These are phyloP conservation scores for Accipiter cooperii DNA, from an alignment of 2,113 vertebrate genomes.

Conservation along the genomic window DNA sequence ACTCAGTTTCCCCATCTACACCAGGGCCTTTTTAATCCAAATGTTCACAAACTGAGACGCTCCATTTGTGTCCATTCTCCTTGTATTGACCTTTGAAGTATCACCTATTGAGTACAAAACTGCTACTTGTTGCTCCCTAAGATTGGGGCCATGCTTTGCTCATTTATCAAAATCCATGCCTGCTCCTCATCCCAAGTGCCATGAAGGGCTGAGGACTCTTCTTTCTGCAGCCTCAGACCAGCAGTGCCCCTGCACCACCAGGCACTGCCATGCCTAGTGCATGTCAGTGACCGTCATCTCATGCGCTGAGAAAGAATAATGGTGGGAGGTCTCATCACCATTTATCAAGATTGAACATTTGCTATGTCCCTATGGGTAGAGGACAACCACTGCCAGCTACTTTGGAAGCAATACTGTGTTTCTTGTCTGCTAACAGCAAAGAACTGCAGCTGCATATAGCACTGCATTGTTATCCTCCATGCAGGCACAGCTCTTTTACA, in stretches of 20 bases:
- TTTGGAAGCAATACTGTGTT: not conserved
- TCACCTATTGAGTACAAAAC: not conserved
- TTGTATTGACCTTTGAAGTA: not conserved
- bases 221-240: not conserved
- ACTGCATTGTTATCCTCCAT: not conserved
- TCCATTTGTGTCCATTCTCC: not conserved
- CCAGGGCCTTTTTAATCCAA: not conserved
- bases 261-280: too few relatives aligned
- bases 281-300: not conserved
- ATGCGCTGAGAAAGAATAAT: not conserved
- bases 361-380: not conserved
- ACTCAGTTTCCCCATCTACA: not conserved
- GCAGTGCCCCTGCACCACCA: not conserved
- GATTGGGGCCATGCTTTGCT: not conserved
- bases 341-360: not conserved
- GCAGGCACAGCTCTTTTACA: not conserved
- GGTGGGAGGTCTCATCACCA: not conserved
- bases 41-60: rapidly evolving
- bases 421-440: not conserved
- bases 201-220: not conserved
- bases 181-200: not conserved
- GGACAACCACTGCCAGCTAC: not conserved
- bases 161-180: not conserved
- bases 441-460: not conserved
- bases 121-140: not conserved